These are phyloP conservation scores for Epistrophella euchroma DNA, from an alignment of 2,888 invertebrate species.

Conservation along the genomic window DNA sequence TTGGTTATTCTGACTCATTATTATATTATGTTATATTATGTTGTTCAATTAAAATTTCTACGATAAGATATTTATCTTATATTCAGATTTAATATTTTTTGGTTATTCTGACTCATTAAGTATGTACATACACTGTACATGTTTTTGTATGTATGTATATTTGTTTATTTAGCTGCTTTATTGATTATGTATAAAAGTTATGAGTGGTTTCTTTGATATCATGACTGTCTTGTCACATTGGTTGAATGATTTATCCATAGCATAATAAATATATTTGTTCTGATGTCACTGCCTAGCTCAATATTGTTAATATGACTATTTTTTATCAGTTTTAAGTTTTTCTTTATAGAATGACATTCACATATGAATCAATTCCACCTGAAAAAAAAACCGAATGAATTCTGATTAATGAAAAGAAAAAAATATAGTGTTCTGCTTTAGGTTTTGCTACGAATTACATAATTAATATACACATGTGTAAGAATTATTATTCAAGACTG, in stretches of 20 bases:
- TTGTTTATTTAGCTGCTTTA: background rate
- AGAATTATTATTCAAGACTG: too few relatives aligned
- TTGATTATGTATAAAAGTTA: background rate
- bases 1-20: too few relatives aligned
- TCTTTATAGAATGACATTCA: too few relatives aligned
- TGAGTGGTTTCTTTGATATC: conserved; percentile 12
- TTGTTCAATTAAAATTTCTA: background rate
- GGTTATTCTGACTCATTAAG: background rate
- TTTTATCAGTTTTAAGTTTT: background rate
- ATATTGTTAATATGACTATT: background rate
- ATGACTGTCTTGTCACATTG: background rate
- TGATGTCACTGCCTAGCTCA: background rate
- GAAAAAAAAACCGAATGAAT: too few relatives aligned
- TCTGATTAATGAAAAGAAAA: too few relatives aligned
- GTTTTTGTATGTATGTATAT: background rate
- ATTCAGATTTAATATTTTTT: conserved; percentile 1
- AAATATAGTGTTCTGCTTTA: too few relatives aligned
- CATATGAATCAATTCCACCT: too few relatives aligned
- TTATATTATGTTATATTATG: background rate
- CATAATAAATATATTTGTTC: background rate
- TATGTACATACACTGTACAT: too few relatives aligned
- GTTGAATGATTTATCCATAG: conserved; percentile 2
- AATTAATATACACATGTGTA: too few relatives aligned
- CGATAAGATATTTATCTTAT: background rate
- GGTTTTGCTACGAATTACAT: too few relatives aligned